phyloP scores from a whole-genome alignment of 2,797 vertebrate genomes.

The Melanotaenia trifasciata region DNA sequence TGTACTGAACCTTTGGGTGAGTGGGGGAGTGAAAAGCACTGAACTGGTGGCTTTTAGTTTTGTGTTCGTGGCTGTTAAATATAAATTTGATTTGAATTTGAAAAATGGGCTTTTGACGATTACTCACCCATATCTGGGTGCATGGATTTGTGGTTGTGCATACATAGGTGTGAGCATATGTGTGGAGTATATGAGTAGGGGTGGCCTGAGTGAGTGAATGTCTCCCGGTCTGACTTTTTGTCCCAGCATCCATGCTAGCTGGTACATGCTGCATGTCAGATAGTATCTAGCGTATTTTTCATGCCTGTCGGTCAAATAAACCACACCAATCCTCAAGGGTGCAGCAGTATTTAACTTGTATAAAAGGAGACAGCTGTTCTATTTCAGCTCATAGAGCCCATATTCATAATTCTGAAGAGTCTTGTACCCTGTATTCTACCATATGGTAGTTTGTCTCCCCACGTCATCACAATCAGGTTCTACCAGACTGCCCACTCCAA shows the following conservation, averaged over 20 bases:
- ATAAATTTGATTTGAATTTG: no score
- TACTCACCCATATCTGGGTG: no score
- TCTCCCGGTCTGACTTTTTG: no score
- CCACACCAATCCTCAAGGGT: not conserved
- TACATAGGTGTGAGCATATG: no score
- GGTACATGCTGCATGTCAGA: not conserved
- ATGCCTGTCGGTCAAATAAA: not conserved
- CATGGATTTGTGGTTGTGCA: no score
- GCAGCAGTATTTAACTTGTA: constrained; percentile 13
- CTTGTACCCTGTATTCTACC: constrained; percentile 34
- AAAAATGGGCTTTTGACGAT: no score
- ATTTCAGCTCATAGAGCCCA: constrained; percentile 38
- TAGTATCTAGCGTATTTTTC: not conserved
- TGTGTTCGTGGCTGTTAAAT: no score
- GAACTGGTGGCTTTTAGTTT: no score
- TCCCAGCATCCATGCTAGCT: not conserved
- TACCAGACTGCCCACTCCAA: constrained; percentile 40
- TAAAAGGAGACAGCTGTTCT: constrained; percentile 26
- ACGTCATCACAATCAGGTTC: constrained; percentile 31
- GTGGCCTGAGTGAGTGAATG: no score
- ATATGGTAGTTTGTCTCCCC: constrained; percentile 37
- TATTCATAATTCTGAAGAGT: constrained; percentile 44
- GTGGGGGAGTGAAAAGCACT: no score
- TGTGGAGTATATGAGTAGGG: no score
- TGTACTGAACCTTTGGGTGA: no score